A percentile compares a stretch with the other conserved stretches of the same genome.
phyloP scores from a whole-genome alignment of 2,797 vertebrate species.

The Gouania willdenowi region DNA sequence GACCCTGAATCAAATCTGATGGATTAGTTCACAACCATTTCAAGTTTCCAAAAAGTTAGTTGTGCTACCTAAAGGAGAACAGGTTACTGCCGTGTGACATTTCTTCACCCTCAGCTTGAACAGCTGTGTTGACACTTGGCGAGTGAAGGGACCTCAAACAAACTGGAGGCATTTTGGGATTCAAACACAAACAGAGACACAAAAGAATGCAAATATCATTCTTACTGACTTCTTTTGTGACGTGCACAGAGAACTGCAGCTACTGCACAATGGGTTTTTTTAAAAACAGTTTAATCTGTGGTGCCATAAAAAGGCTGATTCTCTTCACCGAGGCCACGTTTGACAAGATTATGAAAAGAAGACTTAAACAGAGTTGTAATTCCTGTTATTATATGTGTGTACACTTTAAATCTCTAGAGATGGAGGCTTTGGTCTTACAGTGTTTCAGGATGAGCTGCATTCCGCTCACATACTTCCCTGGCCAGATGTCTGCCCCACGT shows the following conservation, averaged over 20 bases:
- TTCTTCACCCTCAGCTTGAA: background rate
- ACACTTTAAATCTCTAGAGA: constrained; percentile 1
- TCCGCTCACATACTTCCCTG: constrained; percentile 24
- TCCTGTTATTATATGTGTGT: background rate
- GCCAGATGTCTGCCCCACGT: constrained; percentile 49
- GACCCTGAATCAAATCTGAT: too few species aligned
- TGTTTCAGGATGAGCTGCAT: constrained; percentile 13
- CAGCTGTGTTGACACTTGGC: constrained; percentile 19
- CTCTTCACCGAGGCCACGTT: too few species aligned
- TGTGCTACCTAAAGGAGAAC: too few species aligned
- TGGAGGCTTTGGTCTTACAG: constrained; percentile 11
- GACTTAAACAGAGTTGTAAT: background rate
- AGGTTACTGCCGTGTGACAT: too few species aligned
- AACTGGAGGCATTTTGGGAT: background rate
- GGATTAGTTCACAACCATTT: too few species aligned
- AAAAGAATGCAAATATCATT: background rate
- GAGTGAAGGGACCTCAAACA: background rate
- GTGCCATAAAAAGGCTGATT: too few species aligned
- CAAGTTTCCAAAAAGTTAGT: too few species aligned
- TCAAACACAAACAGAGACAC: background rate
- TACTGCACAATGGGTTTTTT: too few species aligned
- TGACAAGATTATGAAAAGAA: too few species aligned
- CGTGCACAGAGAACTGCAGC: background rate
- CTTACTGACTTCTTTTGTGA: background rate
- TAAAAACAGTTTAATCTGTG: too few species aligned